Conservation (phyloP, 2,888 invertebrate species). For the Acanthosepion esculentum region DNA sequence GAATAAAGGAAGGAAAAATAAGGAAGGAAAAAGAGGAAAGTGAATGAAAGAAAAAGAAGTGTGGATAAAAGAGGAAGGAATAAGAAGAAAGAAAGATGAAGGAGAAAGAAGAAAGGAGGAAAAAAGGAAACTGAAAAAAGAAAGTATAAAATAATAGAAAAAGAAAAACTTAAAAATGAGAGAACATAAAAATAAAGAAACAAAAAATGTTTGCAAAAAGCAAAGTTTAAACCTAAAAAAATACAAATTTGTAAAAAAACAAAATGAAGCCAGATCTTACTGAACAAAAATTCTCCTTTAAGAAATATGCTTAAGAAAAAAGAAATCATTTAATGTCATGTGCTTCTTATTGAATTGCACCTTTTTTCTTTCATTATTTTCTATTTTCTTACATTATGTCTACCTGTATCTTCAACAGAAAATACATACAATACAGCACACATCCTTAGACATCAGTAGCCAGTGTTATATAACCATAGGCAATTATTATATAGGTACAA, state of each 20-base stretch:
- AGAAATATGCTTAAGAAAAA: constrained; percentile 15
- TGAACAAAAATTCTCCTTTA: background rate
- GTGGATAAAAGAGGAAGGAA: too few relatives aligned
- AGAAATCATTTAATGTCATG: background rate
- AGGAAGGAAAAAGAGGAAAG: too few relatives aligned
- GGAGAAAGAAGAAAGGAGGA: too few relatives aligned
- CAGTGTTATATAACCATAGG: background rate
- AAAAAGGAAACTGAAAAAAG: too few relatives aligned
- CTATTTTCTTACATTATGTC: background rate
- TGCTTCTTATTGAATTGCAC: background rate
- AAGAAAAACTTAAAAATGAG: background rate
- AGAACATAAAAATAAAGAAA: background rate
- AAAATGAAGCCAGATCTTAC: background rate
- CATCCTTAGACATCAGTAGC: background rate
- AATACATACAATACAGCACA: background rate
- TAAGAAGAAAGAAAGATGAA: too few relatives aligned
- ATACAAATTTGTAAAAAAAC: background rate
- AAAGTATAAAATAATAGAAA: too few relatives aligned
- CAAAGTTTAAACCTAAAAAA: too few relatives aligned
- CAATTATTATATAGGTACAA: background rate
- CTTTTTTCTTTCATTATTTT: background rate
- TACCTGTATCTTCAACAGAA: background rate
- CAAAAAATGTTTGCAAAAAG: too few relatives aligned
- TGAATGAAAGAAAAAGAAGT: too few relatives aligned
- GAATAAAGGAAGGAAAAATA: too few relatives aligned